phyloP scores from a whole-genome alignment of 2,888 invertebrate genomes.

The Leptinotarsa peninsularis region DNA sequence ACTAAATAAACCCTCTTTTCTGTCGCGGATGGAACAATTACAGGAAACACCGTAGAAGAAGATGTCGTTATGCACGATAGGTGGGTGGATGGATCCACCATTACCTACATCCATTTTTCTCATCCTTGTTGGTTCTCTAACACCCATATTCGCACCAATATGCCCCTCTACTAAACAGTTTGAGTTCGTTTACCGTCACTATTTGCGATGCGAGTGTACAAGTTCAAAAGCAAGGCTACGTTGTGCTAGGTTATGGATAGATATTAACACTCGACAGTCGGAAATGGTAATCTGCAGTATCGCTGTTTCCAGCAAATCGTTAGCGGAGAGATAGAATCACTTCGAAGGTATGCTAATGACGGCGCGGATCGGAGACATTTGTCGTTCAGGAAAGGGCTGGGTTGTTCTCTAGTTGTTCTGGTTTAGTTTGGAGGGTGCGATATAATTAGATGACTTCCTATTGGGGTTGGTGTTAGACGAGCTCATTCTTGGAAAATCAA shows the following conservation, averaged over 20 bases:
- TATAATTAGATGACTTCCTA: background rate
- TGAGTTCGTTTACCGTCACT: conserved; percentile 6
- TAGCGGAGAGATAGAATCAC: conserved; percentile 3
- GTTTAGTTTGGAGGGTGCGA: background rate
- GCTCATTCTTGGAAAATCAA: too few species aligned
- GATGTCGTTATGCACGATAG: too few species aligned
- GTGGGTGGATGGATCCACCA: background rate
- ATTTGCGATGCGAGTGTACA: conserved; percentile 32
- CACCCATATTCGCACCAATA: too few species aligned
- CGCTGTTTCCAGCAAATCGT: conserved; percentile 8
- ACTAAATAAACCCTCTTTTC: too few species aligned
- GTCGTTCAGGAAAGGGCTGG: too few species aligned
- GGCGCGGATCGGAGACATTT: background rate
- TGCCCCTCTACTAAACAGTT: background rate
- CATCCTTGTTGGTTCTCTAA: too few species aligned
- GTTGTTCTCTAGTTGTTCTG: too few species aligned
- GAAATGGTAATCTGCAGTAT: conserved; percentile 15
- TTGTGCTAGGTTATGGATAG: conserved; percentile 52
- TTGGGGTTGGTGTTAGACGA: too few species aligned
- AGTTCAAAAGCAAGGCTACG: conserved; percentile 52
- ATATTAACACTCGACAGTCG: conserved; percentile 2
- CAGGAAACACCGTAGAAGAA: too few species aligned
- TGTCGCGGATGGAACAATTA: too few species aligned
- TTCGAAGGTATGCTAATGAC: conserved; percentile 1
- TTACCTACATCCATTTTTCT: too few species aligned